These are phyloP conservation scores for Nudaria mundana DNA, from an alignment of 2,888 invertebrate genomes.

Conservation along the genomic window DNA sequence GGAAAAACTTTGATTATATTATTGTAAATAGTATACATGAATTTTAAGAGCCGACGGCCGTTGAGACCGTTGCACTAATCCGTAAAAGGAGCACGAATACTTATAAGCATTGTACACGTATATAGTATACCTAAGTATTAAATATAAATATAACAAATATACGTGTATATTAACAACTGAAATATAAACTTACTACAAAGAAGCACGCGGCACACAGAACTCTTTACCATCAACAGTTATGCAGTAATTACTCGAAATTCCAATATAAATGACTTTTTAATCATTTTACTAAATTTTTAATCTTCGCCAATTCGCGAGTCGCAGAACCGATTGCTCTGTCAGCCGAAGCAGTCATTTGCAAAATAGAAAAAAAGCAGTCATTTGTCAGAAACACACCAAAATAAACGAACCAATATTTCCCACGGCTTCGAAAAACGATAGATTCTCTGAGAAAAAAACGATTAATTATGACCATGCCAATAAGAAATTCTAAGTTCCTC, in stretches of 20 bases:
- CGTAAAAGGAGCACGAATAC: no score
- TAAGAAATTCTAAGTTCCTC: constrained; percentile 30
- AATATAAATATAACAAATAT: no score
- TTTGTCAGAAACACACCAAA: constrained; percentile 44
- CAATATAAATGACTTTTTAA: constrained; percentile 49
- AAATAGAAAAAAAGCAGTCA: constrained; percentile 55
- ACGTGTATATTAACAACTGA: no score
- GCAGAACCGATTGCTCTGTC: constrained; percentile 60
- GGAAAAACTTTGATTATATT: no score
- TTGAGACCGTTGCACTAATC: no score
- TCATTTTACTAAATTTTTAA: constrained; percentile 43
- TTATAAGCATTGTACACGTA: no score
- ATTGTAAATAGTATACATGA: no score
- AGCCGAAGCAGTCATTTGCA: constrained; percentile 53
- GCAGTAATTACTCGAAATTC: constrained; percentile 58
- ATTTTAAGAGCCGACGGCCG: no score
- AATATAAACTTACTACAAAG: no score
- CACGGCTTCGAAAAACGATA: constrained; percentile 50
- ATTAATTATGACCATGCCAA: constrained; percentile 33
- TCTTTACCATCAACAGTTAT: constrained; percentile 50
- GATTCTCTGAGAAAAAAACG: constrained; percentile 33
- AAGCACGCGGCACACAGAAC: constrained; percentile 49
- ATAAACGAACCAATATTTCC: constrained; percentile 54
- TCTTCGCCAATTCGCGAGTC: constrained; percentile 46
- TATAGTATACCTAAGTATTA: no score